Conservation (phyloP, 2,113 vertebrate species). For the Tragelaphus buxtoni region DNA sequence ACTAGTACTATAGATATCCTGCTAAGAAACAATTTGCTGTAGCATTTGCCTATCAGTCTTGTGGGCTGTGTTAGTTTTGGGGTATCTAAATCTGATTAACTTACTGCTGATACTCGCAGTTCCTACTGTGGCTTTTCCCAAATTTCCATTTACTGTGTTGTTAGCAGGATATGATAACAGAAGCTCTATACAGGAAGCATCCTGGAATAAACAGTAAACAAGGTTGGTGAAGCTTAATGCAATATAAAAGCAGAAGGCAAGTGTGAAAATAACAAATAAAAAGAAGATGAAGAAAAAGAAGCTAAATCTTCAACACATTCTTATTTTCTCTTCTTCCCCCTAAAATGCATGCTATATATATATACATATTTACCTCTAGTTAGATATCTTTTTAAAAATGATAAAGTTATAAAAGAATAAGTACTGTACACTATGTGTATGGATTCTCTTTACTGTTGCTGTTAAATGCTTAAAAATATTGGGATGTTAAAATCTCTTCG, state of each 20-base stretch:
- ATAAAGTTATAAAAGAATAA: not conserved
- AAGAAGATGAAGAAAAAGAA: not conserved
- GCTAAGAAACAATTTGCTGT: slow-evolving; percentile 87
- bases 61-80: slow-evolving; percentile 51
- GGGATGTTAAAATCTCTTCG: not conserved
- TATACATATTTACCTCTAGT: not conserved
- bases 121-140: slow-evolving; percentile 22
- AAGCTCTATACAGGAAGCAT: not conserved
- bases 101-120: slow-evolving; percentile 43
- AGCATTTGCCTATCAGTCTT: slow-evolving; percentile 73
- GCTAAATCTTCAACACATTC: not conserved
- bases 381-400: not conserved
- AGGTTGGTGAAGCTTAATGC: not conserved
- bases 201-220: not conserved
- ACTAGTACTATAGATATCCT: slow-evolving; percentile 82
- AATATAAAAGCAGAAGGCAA: not conserved
- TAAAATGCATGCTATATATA: not conserved
- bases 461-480: not conserved
- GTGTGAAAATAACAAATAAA: not conserved
- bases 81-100: slow-evolving; percentile 75
- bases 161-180: slow-evolving; percentile 45
- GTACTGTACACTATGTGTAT: not conserved
- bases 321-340: not conserved
- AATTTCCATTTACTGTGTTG: slow-evolving; percentile 47
- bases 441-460: not conserved